Evolutionary conservation across 2,797 vertebrate species (phyloP), one percentile per base, ranked within the genome.

Genomic region (Intellagama lesueurii): DNA sequence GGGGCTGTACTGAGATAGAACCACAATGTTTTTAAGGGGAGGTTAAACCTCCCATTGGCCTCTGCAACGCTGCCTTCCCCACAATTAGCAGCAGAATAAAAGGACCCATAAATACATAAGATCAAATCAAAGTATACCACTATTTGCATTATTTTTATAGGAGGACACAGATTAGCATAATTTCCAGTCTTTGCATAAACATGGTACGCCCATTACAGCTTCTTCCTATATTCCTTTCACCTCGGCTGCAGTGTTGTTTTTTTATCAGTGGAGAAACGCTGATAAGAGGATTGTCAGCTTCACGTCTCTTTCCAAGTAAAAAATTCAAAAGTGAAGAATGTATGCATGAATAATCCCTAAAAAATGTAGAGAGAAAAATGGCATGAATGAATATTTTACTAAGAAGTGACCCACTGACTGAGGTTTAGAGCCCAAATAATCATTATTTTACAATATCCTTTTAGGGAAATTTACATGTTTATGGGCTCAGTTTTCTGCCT

Each of bases 211-310:
- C 76, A 2, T 64, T 85, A 77, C 1, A 14, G 89, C 75, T 68
- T 69, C 78, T 92, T 32, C 44, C 68, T 88, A 40, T 94, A 96
- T 76, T 86, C 86, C 14, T 49, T 87, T 73, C 17, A 94, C 11
- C 35, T 78, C 28, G 52, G 30, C 11, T 30, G 52, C 6, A 92
- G 86, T 1, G 49, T 49, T 86, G 0, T 91, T 52, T 60, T 68
- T 91, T 91, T 93, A 88, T 52, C 90, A 94, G 35, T 69, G 64
- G 17, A 52, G 80, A 92, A 91, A 75, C 16, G 49, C 70, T 24
- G 76, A 30, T 56, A 69, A 75, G 12, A 90, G 44, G 7, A 87
- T 44, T 72, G 12, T 24, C 7, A 91, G 2, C 12, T 87, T 85
- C 82, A 26, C 64, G 44, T 87, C 32, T n/a, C n/a, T 89, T 66